Conservation (phyloP, 1,140 invertebrate genomes). For the Trichoplusia ni region DNA sequence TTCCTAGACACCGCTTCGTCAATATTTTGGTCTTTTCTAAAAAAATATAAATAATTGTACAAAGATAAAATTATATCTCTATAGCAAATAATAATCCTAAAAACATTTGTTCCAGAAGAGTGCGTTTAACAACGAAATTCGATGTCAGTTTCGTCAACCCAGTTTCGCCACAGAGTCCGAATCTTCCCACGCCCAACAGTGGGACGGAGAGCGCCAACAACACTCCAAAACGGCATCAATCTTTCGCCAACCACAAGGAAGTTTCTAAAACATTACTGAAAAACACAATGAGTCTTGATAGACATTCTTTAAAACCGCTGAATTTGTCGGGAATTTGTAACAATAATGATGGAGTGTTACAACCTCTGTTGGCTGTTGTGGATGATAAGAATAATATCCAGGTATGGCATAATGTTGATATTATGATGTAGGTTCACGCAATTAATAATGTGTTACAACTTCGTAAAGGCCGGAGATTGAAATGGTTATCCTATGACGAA, state of each 20-base stretch:
- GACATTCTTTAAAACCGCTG: conserved; percentile 62
- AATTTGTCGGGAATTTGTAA: conserved; percentile 71
- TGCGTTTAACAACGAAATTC: conserved; percentile 68
- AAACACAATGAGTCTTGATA: conserved; percentile 66
- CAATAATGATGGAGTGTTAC: conserved; percentile 46
- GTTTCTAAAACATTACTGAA: conserved; percentile 43
- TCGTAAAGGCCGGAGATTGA: too few relatives aligned
- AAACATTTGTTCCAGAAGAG: conserved; percentile 50
- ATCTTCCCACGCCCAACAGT: conserved; percentile 32
- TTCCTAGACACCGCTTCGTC: too few relatives aligned
- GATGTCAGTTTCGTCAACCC: conserved; percentile 64
- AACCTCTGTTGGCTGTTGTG: conserved; percentile 65
- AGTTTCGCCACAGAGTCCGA: conserved; percentile 50
- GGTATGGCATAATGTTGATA: conserved; percentile 40
- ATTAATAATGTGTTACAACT: too few relatives aligned
- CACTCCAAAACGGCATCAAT: conserved; percentile 60
- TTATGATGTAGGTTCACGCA: too few relatives aligned
- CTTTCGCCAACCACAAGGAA: conserved; percentile 51
- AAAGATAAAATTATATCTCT: too few relatives aligned
- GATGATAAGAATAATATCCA: conserved; percentile 75
- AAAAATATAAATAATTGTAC: too few relatives aligned
- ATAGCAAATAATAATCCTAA: neutral
- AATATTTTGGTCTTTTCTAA: too few relatives aligned
- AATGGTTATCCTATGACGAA: too few relatives aligned
- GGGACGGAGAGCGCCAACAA: conserved; percentile 37